These are phyloP conservation scores for Esox masquinongy DNA, from an alignment of 2,797 vertebrate species.

Conservation along the genomic window DNA sequence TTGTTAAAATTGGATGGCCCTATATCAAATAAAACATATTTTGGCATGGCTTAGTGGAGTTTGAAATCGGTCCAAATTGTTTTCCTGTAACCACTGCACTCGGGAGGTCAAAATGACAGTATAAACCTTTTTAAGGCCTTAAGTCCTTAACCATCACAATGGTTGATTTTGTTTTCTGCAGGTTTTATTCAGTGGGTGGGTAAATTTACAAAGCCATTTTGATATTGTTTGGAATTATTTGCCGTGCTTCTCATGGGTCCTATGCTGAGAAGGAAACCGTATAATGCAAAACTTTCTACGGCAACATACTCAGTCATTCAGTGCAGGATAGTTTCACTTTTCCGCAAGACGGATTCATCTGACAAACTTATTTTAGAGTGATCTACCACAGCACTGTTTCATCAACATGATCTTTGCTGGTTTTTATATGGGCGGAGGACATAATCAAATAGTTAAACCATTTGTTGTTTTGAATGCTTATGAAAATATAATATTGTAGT, in stretches of 20 bases:
- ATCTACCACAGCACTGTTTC: background rate
- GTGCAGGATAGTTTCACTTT: background rate
- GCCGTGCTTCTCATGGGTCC: constrained; percentile 39
- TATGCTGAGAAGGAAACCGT: constrained; percentile 27
- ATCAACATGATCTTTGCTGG: background rate
- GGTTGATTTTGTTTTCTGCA: too few species aligned
- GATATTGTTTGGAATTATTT: constrained; percentile 53
- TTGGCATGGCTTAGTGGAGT: too few species aligned
- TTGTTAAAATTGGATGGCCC: too few species aligned
- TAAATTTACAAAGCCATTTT: too few species aligned
- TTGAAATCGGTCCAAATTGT: too few species aligned
- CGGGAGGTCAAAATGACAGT: too few species aligned
- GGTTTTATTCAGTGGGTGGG: too few species aligned
- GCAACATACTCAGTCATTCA: constrained; percentile 28
- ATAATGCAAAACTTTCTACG: constrained; percentile 47
- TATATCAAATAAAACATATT: too few species aligned
- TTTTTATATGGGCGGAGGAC: background rate
- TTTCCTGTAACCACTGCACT: too few species aligned
- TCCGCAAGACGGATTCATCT: background rate
- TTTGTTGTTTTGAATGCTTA: background rate
- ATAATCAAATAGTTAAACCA: background rate
- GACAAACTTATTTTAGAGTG: background rate
- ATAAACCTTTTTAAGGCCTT: too few species aligned
- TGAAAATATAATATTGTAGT: background rate
- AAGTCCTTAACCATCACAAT: too few species aligned